A percentile compares a stretch with the other conserved stretches of the same genome.
Conservation (phyloP, 2,113 vertebrate genomes). For the Mustela lutreola region DNA sequence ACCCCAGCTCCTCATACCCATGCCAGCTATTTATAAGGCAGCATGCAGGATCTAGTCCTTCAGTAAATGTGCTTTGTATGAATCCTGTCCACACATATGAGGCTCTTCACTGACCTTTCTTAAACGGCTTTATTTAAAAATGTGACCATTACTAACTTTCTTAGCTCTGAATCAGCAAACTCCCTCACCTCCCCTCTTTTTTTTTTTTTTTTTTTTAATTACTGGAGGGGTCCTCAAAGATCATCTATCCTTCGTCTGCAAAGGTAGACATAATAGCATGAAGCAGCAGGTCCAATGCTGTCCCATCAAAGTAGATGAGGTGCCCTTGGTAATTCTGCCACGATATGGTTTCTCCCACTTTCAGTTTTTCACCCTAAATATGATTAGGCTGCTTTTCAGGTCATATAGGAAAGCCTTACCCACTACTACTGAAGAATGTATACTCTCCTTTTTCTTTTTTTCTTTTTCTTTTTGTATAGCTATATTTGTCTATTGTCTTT, state of each 20-base stretch:
- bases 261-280: not conserved
- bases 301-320: not conserved
- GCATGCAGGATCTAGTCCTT: no score
- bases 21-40: not conserved
- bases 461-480: not conserved
- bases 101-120: not conserved
- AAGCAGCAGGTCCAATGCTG: no score
- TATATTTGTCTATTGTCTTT: not conserved
- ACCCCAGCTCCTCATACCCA: rapidly evolving
- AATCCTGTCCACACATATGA: not conserved
- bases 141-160: not conserved
- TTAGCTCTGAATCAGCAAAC: not conserved
- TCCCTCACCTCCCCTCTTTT: rapidly evolving
- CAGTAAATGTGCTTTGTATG: not conserved
- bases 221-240: not conserved
- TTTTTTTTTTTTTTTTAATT: no score
- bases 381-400: not conserved
- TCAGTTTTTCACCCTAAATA: not conserved
- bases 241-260: not conserved
- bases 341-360: not conserved
- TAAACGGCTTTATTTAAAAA: not conserved
- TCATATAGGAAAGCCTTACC: not conserved
- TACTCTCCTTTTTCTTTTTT: no score
- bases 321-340: not conserved
- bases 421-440: not conserved